Evolutionary conservation across 1,140 invertebrate species (phyloP).

Genomic region (Adoxophyes honmai): DNA sequence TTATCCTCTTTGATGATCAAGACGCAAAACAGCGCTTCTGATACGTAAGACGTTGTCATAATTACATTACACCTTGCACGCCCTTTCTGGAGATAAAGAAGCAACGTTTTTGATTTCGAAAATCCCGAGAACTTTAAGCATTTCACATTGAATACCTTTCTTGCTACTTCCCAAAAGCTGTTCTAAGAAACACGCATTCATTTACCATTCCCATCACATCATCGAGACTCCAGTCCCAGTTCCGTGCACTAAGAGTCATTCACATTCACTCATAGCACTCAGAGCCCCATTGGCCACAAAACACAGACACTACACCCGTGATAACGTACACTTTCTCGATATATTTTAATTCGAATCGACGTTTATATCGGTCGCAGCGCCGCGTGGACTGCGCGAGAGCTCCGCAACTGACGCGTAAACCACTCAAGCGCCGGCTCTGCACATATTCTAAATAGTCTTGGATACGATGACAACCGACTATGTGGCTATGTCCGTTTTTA

Average conservation of each 20-base stretch:
- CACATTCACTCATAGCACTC: conserved; percentile 4
- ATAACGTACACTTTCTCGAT: conserved; percentile 40
- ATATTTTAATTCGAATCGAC: conserved; percentile 59
- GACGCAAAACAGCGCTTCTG: too few relatives aligned
- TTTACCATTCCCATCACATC: background rate
- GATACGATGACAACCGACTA: conserved; percentile 19
- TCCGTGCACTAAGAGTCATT: background rate
- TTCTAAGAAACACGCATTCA: background rate
- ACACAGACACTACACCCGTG: conserved; percentile 17
- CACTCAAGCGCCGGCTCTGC: conserved; percentile 35
- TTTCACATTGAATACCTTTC: background rate
- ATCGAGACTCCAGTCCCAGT: background rate
- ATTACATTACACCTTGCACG: too few relatives aligned
- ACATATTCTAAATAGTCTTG: conserved; percentile 16
- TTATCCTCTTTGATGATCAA: too few relatives aligned
- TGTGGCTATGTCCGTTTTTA: conserved; percentile 41
- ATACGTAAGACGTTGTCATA: too few relatives aligned
- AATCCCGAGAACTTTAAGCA: too few relatives aligned
- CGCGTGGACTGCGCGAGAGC: conserved; percentile 53
- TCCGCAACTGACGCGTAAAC: conserved; percentile 38
- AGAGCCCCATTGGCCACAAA: background rate
- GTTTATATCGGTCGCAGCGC: conserved; percentile 60
- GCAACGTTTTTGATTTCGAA: too few relatives aligned
- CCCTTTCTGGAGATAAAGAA: too few relatives aligned
- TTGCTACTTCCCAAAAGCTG: conserved; percentile 2